Percentiles rank a stretch among this genome's conserved stretches.
phyloP scores from a whole-genome alignment of 2,113 vertebrate species.

The Myrmophylax atrothorax region DNA sequence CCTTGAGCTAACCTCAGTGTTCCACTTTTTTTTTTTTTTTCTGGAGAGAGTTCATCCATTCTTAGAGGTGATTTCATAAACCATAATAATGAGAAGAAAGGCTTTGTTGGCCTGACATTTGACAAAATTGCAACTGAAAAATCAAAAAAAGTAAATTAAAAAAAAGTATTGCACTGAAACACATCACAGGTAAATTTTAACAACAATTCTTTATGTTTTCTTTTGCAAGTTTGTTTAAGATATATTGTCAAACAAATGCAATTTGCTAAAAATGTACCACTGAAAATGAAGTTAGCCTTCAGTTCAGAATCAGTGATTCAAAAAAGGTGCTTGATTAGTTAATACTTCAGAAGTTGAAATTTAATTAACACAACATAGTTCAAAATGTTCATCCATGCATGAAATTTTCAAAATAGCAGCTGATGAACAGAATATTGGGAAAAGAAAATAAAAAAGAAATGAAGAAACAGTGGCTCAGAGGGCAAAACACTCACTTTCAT shows the following conservation, averaged over 20 bases:
- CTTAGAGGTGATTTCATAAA: background rate
- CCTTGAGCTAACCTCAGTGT: too few species aligned
- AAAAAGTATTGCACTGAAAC: background rate
- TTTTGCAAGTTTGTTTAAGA: background rate
- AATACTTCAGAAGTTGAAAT: constrained; percentile 7
- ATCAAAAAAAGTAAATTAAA: background rate
- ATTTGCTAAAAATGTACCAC: background rate
- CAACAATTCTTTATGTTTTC: background rate
- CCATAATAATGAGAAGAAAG: background rate
- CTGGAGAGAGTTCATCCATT: background rate
- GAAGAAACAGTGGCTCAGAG: background rate
- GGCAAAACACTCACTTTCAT: background rate
- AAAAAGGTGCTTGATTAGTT: background rate
- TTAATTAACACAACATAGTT: background rate
- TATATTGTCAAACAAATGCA: background rate
- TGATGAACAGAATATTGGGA: background rate
- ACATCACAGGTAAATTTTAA: background rate
- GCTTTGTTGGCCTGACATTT: background rate
- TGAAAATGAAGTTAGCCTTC: constrained; percentile 1
- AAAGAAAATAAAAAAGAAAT: background rate
- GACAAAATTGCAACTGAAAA: background rate
- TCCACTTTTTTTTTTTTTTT: background rate
- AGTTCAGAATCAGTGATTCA: constrained; percentile 22
- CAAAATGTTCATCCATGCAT: constrained; percentile 4
- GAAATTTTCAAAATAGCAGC: background rate